phyloP scores from a whole-genome alignment of 2,888 invertebrate genomes.

The Pollenia labialis region DNA sequence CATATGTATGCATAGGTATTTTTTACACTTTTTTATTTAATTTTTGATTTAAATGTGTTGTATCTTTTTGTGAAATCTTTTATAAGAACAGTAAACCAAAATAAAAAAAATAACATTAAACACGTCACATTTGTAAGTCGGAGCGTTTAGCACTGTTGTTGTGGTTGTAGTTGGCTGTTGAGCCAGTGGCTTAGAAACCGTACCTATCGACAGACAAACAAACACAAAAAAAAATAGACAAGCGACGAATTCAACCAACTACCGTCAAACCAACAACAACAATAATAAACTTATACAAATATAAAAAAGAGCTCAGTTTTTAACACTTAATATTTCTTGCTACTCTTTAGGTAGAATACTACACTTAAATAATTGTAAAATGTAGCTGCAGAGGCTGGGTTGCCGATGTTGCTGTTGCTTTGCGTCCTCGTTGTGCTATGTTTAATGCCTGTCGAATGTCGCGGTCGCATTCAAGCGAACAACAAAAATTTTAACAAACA shows the following conservation, averaged over 20 bases:
- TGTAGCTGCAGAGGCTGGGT: constrained; percentile 43
- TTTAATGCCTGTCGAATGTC: constrained; percentile 64
- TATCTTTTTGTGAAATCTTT: neutral
- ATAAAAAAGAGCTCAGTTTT: constrained; percentile 52
- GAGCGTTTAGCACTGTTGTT: constrained; percentile 73
- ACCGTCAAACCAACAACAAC: constrained; percentile 49
- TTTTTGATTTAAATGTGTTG: neutral
- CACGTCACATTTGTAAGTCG: constrained; percentile 73
- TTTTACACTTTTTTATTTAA: neutral
- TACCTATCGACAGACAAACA: constrained; percentile 65
- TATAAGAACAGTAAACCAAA: constrained; percentile 17
- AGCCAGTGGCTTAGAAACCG: constrained; percentile 68
- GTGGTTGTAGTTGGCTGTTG: constrained; percentile 69
- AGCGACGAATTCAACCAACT: constrained; percentile 59
- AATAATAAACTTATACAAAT: constrained; percentile 10
- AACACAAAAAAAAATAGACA: constrained; percentile 18
- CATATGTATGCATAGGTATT: neutral
- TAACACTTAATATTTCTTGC: constrained; percentile 57
- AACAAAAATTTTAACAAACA: constrained; percentile 36
- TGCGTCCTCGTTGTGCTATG: constrained; percentile 57
- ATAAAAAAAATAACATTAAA: constrained; percentile 57
- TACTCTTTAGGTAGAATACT: constrained; percentile 62
- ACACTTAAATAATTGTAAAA: constrained; percentile 64
- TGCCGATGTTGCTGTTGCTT: constrained; percentile 42
- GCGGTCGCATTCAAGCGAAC: constrained; percentile 65